Base-by-base conservation (phyloP, 1,140 invertebrate genomes). In the Nephotettix cincticeps region DNA sequence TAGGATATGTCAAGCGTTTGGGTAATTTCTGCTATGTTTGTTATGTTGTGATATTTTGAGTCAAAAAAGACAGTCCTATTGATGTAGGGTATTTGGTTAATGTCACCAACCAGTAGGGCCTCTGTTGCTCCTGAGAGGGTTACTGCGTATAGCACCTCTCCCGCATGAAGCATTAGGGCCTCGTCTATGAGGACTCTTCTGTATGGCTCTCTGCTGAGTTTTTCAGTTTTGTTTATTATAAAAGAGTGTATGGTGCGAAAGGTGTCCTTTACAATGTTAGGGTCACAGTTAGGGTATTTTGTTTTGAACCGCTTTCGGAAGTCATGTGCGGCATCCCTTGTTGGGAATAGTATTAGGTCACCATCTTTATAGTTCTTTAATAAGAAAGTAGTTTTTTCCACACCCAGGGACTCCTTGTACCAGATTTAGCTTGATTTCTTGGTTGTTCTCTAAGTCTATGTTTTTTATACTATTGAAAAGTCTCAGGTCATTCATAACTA, bases 81-180 rank as follows among this genome's bases (percentile, higher is more conserved):
- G n/a, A 51, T 9, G 21, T 51, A 51, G 6, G 47, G 47, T 51
- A 51, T 51, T 51, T 51, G 47, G 47, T 51, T 51, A 51, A 51
- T 51, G n/a, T 51, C 47, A n/a, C 47, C 47, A 3, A 51, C 47
- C 21, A 51, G 47, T 51, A 51, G 47, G 4, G 47, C 47, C n/a
- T 51, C 47, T 51, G 4, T 51, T 51, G 47, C 47, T 3, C 47
- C 47, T 4, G 47, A 51, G 47, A 51, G 47, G 6, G 19, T n/a
- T 51, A n/a, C 21, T 51, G 47, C 47, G 19, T 9, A 51, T n/a
- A 51, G 47, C 19, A 51, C 47, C 19, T 51, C n/a, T 9, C 47
- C 47, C 4, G 47, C 47, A 51, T 51, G 47, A 6, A 51, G 14
- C 47, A 51, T 51, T 3, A 51, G 47, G 14, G 47, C 47, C n/a